Conservation (phyloP, 2,797 vertebrate genomes). For the Xyrichtys novacula region DNA sequence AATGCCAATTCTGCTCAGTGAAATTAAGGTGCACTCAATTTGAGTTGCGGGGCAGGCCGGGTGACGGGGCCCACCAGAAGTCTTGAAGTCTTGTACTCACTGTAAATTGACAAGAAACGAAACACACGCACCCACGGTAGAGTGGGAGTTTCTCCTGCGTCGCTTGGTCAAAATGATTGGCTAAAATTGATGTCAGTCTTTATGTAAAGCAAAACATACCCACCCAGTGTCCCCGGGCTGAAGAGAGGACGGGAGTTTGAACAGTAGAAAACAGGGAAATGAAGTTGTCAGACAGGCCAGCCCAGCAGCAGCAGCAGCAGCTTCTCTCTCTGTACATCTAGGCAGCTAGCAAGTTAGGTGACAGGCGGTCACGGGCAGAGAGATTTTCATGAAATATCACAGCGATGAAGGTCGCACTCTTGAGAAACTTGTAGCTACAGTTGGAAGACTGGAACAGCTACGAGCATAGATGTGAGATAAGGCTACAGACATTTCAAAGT, state of each 20-base stretch:
- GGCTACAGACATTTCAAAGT: conserved; percentile 37
- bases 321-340: conserved; percentile 40
- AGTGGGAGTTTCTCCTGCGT: conserved; percentile 21
- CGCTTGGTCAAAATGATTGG: conserved; percentile 38
- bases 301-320: too few relatives aligned
- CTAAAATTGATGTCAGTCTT: conserved; percentile 32
- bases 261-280: conserved; percentile 78
- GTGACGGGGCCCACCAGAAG: rapidly evolving
- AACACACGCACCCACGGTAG: conserved; percentile 15
- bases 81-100: background rate
- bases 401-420: conserved; percentile 59
- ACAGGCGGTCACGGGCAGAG: conserved; percentile 35
- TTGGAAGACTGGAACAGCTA: conserved; percentile 8
- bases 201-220: conserved; percentile 64
- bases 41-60: rapidly evolving
- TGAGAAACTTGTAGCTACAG: conserved; percentile 45
- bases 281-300: conserved; percentile 77
- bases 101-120: rapidly evolving
- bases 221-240: conserved; percentile 73
- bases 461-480: conserved; percentile 43
- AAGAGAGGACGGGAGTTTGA: conserved; percentile 61
- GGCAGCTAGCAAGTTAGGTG: conserved; percentile 60
- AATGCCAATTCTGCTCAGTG: background rate
- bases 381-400: conserved; percentile 33
- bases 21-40: conserved; percentile 39